Evolutionary conservation across 2,888 invertebrate species (phyloP).

Genomic region (Elaeidobius kamerunicus): DNA sequence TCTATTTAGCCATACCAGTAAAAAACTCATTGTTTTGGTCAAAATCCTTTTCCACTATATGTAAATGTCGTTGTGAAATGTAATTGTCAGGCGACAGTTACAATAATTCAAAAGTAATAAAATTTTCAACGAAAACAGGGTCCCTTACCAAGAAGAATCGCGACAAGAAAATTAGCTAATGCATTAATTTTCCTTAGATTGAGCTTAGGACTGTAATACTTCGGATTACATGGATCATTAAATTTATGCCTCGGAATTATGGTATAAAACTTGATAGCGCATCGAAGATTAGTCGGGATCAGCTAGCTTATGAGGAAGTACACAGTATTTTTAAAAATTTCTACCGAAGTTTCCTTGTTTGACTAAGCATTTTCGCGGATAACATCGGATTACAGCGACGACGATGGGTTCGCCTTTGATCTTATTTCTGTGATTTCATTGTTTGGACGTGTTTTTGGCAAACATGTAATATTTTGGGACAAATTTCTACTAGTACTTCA

Average conservation of each 20-base stretch:
- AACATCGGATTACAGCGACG: not conserved
- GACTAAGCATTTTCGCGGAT: slow-evolving; percentile 4
- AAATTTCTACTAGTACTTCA: too few species aligned
- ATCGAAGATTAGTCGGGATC: slow-evolving; percentile 52
- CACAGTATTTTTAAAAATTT: slow-evolving; percentile 42
- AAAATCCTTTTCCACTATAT: too few species aligned
- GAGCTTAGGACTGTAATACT: slow-evolving; percentile 51
- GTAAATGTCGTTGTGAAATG: too few species aligned
- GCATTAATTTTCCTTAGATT: slow-evolving; percentile 51
- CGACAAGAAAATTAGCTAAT: slow-evolving; percentile 38
- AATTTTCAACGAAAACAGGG: not conserved
- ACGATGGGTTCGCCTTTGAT: not conserved
- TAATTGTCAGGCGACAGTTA: too few species aligned
- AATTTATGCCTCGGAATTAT: slow-evolving; percentile 52
- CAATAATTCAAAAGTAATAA: too few species aligned
- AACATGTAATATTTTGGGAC: too few species aligned
- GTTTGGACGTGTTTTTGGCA: too few species aligned
- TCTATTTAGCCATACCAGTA: too few species aligned
- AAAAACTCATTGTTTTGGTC: too few species aligned
- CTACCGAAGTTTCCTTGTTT: slow-evolving; percentile 22
- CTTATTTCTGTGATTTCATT: slow-evolving; percentile 1
- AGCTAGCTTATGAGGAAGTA: slow-evolving; percentile 47
- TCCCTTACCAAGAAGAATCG: slow-evolving; percentile 12
- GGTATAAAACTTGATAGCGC: slow-evolving; percentile 53
- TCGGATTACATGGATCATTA: slow-evolving; percentile 51